A percentile compares a stretch with the other conserved stretches of the same genome.
Conservation (phyloP, 2,888 invertebrate species). For the Hirtodrosophila cameraria region DNA sequence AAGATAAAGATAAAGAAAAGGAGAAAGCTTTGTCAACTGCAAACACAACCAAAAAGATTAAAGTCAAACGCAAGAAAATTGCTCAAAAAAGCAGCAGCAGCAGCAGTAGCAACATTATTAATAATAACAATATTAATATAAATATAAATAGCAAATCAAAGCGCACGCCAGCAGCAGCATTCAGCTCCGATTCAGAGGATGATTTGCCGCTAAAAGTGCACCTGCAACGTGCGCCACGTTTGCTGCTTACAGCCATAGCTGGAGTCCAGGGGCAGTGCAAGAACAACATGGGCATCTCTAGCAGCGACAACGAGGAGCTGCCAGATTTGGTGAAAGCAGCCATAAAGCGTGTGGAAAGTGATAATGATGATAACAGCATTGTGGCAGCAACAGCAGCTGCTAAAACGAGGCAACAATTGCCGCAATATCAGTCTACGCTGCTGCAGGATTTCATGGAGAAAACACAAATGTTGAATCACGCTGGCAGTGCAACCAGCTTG, state of each 20-base stretch:
- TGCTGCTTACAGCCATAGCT: slow-evolving; percentile 75
- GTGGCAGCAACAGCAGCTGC: slow-evolving; percentile 22
- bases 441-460: slow-evolving; percentile 93
- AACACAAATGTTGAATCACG: slow-evolving; percentile 88
- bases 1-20: slow-evolving; percentile 39
- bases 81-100: slow-evolving; percentile 32
- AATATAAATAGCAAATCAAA: slow-evolving; percentile 43
- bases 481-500: slow-evolving; percentile 45
- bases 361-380: slow-evolving; percentile 87
- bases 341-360: slow-evolving; percentile 90
- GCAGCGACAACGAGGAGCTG: slow-evolving; percentile 91
- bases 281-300: slow-evolving; percentile 84
- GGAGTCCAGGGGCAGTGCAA: slow-evolving; percentile 44
- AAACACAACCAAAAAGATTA: slow-evolving; percentile 75
- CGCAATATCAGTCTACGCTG: slow-evolving; percentile 89
- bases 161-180: slow-evolving; percentile 40
- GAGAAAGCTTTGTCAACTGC: slow-evolving; percentile 28
- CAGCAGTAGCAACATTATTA: slow-evolving; percentile 20
- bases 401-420: slow-evolving; percentile 83
- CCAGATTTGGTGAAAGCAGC: slow-evolving; percentile 87
- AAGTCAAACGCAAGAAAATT: slow-evolving; percentile 82
- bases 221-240: slow-evolving; percentile 76
- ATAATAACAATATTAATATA: slow-evolving; percentile 27
- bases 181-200: slow-evolving; percentile 79
- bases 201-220: slow-evolving; percentile 74